Evolutionary conservation across 2,888 invertebrate genomes (phyloP), one percentile per base, ranked within the genome.

Genomic region (Pammene fasciana): DNA sequence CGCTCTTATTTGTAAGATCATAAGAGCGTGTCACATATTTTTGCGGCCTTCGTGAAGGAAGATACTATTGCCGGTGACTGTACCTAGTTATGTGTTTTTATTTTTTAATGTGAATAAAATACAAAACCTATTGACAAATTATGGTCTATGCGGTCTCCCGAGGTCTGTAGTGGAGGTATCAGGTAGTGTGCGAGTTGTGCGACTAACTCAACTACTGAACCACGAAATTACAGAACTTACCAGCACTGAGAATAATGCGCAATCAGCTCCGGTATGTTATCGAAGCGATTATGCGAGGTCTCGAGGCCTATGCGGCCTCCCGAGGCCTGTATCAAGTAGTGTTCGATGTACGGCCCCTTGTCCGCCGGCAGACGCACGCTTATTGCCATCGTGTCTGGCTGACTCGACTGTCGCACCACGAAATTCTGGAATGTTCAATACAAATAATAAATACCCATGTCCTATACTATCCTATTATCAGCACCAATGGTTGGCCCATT

Each of bases 171-270:
- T n/a, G n/a, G n/a, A n/a, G n/a, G n/a, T 26, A 26, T 26, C 26
- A 26, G 26, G 26, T 26, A 26, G 1, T 26, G 26, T 26, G 26
- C 26, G 2, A n/a, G 2, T 26, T 26, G 26, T 26, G 2, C 26
- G 26, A 4, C 26, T 26, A 26, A 26, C 26, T 38, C 38, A 6
- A 38, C 38, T 38, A 6, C 36, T 36, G 18, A 10, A 43, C 7
- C 43, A 8, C 36, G 10, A 57, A 41, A 11, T 26, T 5, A 61
- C 16, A 8, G 6, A 56, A 43, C 94, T 93, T 85, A 96, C 96
- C 97, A 98, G 89, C 97, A 97, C 84, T 97, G 96, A 65, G 97
- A 97, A 89, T 99, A 99, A 91, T 99, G 97, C 65, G 97, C 97
- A 76, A 99, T 97, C 76, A 99, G 94, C 74, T 97, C 95, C 50